These are phyloP conservation scores for Megastigmus dorsalis DNA, from an alignment of 2,888 invertebrate genomes.

Conservation along the genomic window DNA sequence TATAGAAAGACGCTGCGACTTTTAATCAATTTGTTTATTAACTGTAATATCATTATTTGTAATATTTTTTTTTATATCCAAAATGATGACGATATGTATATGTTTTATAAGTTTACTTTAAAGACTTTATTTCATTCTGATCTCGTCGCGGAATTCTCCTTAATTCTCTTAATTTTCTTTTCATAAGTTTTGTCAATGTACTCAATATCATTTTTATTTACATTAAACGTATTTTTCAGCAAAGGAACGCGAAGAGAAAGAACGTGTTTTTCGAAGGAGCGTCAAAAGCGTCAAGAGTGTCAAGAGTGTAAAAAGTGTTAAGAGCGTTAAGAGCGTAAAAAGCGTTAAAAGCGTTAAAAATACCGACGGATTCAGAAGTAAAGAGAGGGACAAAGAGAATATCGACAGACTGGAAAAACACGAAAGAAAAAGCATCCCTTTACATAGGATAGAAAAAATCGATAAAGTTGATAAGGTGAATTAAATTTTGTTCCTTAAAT, in stretches of 20 bases:
- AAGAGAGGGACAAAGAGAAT: constrained; percentile 61
- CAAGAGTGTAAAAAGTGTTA: constrained; percentile 60
- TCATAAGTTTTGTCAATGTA: too few relatives aligned
- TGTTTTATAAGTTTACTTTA: too few relatives aligned
- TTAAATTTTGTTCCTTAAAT: too few relatives aligned
- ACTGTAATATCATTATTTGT: too few relatives aligned
- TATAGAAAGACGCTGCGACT: too few relatives aligned
- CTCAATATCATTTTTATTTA: neutral
- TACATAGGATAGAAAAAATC: constrained; percentile 59
- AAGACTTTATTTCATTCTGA: too few relatives aligned
- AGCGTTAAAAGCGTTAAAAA: constrained; percentile 46
- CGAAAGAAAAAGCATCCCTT: constrained; percentile 57
- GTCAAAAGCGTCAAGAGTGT: constrained; percentile 60
- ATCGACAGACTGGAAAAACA: constrained; percentile 58
- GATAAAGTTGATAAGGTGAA: constrained; percentile 58
- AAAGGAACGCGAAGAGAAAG: constrained; percentile 54
- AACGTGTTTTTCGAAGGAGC: constrained; percentile 62
- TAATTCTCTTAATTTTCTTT: too few relatives aligned
- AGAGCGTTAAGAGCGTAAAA: constrained; percentile 55
- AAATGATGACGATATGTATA: too few relatives aligned
- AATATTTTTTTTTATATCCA: too few relatives aligned
- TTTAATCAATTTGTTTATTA: too few relatives aligned
- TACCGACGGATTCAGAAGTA: constrained; percentile 55
- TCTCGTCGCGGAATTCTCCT: too few relatives aligned
- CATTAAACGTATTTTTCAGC: constrained; percentile 10